These are phyloP conservation scores for Priocnemis perturbator DNA, from an alignment of 2,888 invertebrate species.

Conservation along the genomic window DNA sequence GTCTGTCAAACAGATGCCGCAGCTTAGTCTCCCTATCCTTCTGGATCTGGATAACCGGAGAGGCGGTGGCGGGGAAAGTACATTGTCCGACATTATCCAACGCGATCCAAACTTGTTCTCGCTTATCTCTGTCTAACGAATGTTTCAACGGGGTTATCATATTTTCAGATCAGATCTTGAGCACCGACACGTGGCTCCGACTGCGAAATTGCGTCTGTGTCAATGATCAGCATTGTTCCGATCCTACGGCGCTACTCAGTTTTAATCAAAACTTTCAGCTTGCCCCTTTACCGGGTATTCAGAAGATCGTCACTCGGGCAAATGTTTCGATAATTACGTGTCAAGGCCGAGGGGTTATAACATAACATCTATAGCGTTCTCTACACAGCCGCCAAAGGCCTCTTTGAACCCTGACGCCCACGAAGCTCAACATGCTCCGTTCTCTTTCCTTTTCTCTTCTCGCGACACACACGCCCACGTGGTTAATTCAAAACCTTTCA, in stretches of 20 bases:
- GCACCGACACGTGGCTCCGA: no score
- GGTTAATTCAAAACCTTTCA: conserved; percentile 27
- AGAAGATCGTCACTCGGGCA: not conserved
- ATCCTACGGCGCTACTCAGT: no score
- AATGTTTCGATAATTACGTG: conserved; percentile 47
- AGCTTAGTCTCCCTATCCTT: not conserved
- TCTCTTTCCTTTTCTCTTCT: not conserved
- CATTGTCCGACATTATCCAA: no score
- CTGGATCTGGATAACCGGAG: not conserved
- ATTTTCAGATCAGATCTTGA: no score
- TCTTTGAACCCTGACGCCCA: conserved; percentile 17
- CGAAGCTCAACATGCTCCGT: conserved; percentile 21
- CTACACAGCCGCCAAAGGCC: conserved; percentile 6
- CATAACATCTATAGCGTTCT: conserved; percentile 24
- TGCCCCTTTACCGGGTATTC: no score
- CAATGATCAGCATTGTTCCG: no score
- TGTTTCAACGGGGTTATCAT: no score
- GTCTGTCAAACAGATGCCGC: not conserved
- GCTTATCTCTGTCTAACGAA: no score
- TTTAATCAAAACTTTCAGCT: no score
- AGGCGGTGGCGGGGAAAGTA: no score
- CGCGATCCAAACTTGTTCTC: no score
- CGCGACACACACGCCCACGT: conserved; percentile 11
- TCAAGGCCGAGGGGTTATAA: conserved; percentile 45
- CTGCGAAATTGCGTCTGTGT: no score